Conservation (phyloP, 2,888 invertebrate genomes). For the Drosophila testacea region DNA sequence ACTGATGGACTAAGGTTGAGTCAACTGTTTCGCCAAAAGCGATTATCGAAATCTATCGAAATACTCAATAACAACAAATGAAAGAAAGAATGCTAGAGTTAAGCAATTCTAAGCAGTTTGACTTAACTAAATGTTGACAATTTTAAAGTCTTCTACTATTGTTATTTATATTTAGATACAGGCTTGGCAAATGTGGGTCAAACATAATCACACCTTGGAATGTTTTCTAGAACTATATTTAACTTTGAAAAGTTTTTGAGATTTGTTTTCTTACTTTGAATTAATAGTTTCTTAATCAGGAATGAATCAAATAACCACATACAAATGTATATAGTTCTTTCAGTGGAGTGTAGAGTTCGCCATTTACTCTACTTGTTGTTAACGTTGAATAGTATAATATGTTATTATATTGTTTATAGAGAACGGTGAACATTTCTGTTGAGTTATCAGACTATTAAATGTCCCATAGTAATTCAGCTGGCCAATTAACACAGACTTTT, state of each 20-base stretch:
- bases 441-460: too few species aligned
- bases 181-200: background rate
- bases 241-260: too few species aligned
- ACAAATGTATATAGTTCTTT: too few species aligned
- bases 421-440: too few species aligned
- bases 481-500: too few species aligned
- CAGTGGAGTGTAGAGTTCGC: too few species aligned
- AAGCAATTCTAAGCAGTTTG: constrained; percentile 10
- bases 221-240: background rate
- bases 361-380: too few species aligned
- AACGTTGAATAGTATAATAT: too few species aligned
- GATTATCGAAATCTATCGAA: constrained; percentile 33
- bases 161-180: background rate
- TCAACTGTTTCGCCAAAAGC: constrained; percentile 37
- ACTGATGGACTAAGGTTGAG: constrained; percentile 18
- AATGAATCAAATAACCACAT: too few species aligned
- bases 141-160: background rate
- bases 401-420: too few species aligned
- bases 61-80: background rate
- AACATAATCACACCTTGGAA: too few species aligned
- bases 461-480: too few species aligned
- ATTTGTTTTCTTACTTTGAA: background rate
- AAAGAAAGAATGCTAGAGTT: constrained; percentile 9
- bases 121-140: background rate
- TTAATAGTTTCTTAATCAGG: background rate